Evolutionary conservation across 2,888 invertebrate species (phyloP).

Genomic region (Lathronympha strigana): DNA sequence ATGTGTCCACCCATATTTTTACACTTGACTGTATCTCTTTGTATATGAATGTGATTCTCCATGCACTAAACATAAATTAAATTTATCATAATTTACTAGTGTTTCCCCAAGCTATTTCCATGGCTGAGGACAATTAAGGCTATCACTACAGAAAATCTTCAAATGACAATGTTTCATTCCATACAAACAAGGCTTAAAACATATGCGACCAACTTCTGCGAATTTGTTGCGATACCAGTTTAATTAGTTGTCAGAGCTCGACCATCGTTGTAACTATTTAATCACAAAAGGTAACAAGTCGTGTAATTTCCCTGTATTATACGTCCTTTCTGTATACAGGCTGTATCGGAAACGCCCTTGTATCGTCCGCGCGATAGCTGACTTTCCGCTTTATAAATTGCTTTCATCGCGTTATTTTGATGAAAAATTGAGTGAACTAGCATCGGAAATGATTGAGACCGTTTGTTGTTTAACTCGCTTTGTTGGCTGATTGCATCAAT

Average conservation of each 20-base stretch:
- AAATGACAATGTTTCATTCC: neutral
- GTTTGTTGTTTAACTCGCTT: slow-evolving; percentile 5
- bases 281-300: neutral
- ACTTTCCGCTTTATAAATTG: slow-evolving; percentile 18
- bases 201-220: neutral
- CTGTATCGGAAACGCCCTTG: slow-evolving; percentile 13
- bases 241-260: slow-evolving; percentile 14
- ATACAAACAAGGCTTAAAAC: neutral
- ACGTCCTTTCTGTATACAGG: neutral
- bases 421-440: slow-evolving; percentile 14
- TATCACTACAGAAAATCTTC: too few species aligned
- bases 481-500: neutral
- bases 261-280: neutral
- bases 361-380: slow-evolving; percentile 18
- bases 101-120: too few species aligned
- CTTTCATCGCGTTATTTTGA: slow-evolving; percentile 4
- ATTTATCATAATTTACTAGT: too few species aligned
- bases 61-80: too few species aligned
- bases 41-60: too few species aligned
- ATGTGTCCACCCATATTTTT: too few species aligned
- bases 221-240: neutral
- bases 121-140: too few species aligned
- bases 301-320: neutral
- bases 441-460: neutral
- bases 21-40: too few species aligned